Percentiles rank a stretch among this genome's conserved stretches.
These are phyloP conservation scores for Colistium nudipinnis DNA, from an alignment of 2,113 vertebrate species.

Conservation along the genomic window DNA sequence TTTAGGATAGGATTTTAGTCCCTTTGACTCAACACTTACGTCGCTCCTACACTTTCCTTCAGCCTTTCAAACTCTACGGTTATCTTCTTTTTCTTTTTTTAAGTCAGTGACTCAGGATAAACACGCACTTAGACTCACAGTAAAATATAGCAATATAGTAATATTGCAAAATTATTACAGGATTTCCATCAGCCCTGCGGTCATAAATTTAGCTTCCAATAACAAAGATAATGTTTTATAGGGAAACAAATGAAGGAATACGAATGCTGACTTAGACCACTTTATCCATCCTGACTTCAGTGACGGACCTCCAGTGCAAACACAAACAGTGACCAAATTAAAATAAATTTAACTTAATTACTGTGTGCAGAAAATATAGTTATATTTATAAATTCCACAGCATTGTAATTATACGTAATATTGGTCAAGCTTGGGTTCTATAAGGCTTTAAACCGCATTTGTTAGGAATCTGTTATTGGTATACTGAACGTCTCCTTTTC, in stretches of 20 bases:
- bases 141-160: too few relatives aligned
- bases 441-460: background rate
- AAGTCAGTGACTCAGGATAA: background rate
- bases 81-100: background rate
- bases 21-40: background rate
- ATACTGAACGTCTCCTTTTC: background rate
- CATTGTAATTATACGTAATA: constrained; percentile 9
- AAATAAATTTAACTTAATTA: constrained; percentile 10
- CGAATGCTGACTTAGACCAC: background rate
- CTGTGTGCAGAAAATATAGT: constrained; percentile 2
- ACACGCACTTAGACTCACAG: background rate
- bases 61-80: constrained; percentile 1
- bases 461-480: background rate
- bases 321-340: constrained; percentile 6
- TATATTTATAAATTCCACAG: constrained; percentile 16
- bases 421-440: constrained; percentile 1
- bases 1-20: constrained; percentile 11
- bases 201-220: too few relatives aligned
- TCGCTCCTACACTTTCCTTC: background rate
- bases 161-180: too few relatives aligned
- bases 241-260: background rate
- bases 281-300: background rate
- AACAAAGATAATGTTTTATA: background rate
- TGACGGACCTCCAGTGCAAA: constrained; percentile 5
- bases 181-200: background rate